Base-by-base conservation (phyloP, 1,140 invertebrate species). In the Bursaphelenchus mucronatus region DNA sequence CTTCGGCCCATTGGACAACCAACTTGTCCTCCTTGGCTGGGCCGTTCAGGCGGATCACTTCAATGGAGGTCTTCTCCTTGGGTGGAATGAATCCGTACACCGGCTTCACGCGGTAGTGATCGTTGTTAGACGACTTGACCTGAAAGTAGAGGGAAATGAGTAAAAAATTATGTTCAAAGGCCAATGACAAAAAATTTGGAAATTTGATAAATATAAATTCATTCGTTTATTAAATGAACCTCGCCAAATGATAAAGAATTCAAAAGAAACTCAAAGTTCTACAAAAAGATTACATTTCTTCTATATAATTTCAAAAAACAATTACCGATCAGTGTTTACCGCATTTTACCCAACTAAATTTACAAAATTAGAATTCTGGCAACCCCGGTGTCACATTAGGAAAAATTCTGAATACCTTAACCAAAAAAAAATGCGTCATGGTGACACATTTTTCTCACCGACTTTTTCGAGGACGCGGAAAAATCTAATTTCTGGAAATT, bases 1-100 rank as follows among this genome's bases (percentile, higher is more conserved):
- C 73, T 44, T 76, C 73, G 9, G 73, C 73, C 65, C 75, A 75
- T 47, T 76, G 73, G 43, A 75, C 57, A 17, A 75, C 73, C 43
- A 75, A 53, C 50, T 75, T 75, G 58, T 75, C 73, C 49, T 75
- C 73, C 47, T 75, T 76, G 8, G 73, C 39, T 13, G 73, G 74
- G 45, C 73, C 73, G n/a, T 44, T 15, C 10, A 70, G 40, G 44
- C 73, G 74, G 40, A 62, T 68, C 50, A 75, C 66, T 50, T 76
- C 73, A 30, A 75, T 19, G 15, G 67, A 30, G 3, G 61, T 53
- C 55, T 63, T 64, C 43, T 50, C 63, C 50, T 76, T 63, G 13
- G 74, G 65, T 21, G 59, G 54, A 17, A 77, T 62, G 63, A 75
- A 75, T 49, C 69, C 72, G 50, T 64, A 73, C 17, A 74, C 72